Base-by-base conservation (phyloP, 2,797 vertebrate genomes). In the Tokudaia tokunoshimensis region DNA sequence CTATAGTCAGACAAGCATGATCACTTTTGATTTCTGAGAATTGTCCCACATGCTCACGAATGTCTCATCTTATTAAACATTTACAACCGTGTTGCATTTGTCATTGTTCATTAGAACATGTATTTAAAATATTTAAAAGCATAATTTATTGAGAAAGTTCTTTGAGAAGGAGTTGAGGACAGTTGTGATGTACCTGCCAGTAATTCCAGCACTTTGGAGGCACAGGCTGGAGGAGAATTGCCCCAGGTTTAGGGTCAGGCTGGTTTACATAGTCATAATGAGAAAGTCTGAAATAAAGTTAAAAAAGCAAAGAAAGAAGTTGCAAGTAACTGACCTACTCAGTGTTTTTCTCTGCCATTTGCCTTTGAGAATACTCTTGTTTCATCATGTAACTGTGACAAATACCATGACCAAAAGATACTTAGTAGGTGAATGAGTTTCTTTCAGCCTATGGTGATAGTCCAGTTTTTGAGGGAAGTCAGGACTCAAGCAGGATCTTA, bases 21-120 rank as follows among this genome's bases (percentile, higher is more conserved):
- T 94, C 85, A 94, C 2, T 78, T 91, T 84, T 91, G 95, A 95
- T 79, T 97, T 97, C 89, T 94, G 52, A 67, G 89, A 63, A 79
- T 81, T 91, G 47, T 90, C 37, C 61, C 41, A 41, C 65, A 34
- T 95, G 61, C 13, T 95, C 90, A 63, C 50, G 87, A 84, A 97
- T 95, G 85, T 86, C 34, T 65, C 14, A 44, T 88, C 31, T 84
- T 89, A 89, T 2, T 26, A 50, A 65, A 87, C 63, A 89, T 80
- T 92, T 57, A 26, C 86, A 91, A 90, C 96, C 89, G 50, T 44
- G 83, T 89, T 95, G 83, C 55, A 65, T 92, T 70, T 55, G 24
- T 80, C 37, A 63, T 80, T 92, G 17, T 81, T 96, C 65, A 85
- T 95, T 86, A 89, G 88, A 80, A 34, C 63, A 44, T 88, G 29